Percentiles rank a stretch among this genome's conserved stretches.
Conservation (phyloP, 2,888 invertebrate species). For the Thereva nobilitata region DNA sequence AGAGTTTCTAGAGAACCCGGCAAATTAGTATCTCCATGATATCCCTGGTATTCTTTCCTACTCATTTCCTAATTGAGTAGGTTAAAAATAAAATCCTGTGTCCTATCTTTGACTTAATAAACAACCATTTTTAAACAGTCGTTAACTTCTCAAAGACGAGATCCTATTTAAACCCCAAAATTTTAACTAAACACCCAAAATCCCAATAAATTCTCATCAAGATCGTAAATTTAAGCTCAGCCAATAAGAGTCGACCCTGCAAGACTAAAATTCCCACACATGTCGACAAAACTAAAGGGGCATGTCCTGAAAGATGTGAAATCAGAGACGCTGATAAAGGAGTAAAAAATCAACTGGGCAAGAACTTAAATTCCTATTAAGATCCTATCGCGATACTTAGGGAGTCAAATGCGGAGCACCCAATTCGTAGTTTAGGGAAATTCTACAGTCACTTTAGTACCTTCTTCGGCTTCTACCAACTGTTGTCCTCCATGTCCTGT, state of each 20-base stretch:
- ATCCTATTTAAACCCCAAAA: too few relatives aligned
- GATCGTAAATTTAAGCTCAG: constrained; percentile 4
- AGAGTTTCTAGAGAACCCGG: too few relatives aligned
- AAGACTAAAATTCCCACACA: constrained; percentile 2
- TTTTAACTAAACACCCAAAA: background rate
- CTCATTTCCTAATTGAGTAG: too few relatives aligned
- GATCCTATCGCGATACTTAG: constrained; percentile 31
- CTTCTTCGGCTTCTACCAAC: constrained; percentile 1
- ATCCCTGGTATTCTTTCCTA: too few relatives aligned
- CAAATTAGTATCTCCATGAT: too few relatives aligned
- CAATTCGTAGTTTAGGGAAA: constrained; percentile 3
- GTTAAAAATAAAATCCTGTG: too few relatives aligned
- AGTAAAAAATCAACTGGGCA: constrained; percentile 17
- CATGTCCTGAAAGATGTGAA: constrained; percentile 1
- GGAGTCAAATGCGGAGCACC: constrained; percentile 8
- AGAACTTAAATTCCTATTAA: constrained; percentile 27
- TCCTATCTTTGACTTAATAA: too few relatives aligned
- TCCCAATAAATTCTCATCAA: constrained; percentile 1
- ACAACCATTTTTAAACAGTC: too few relatives aligned
- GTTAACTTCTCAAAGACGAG: too few relatives aligned
- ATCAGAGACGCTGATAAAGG: constrained; percentile 2
- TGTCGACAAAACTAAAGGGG: constrained; percentile 6
- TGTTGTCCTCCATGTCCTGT: constrained; percentile 16
- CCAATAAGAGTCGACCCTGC: constrained; percentile 1
- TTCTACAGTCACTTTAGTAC: constrained; percentile 13